Evolutionary conservation across 2,888 invertebrate species (phyloP).

Genomic region (Dicranocentrus wangi): DNA sequence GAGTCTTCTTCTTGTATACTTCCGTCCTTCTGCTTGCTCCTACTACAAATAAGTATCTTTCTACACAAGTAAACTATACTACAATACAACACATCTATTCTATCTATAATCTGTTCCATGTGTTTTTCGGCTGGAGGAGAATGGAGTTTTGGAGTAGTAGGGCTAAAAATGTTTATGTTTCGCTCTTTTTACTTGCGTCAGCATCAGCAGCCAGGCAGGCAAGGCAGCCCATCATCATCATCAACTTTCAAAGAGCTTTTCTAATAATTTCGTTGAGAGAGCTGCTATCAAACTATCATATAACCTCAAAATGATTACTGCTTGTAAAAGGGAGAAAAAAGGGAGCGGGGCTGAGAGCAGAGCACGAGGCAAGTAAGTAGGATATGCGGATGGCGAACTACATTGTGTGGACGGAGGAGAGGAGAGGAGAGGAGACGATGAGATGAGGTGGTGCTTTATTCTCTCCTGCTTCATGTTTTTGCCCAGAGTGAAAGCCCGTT

Average conservation of each 20-base stretch:
- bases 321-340: background rate
- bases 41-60: no score
- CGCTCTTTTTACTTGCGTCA: constrained; percentile 25
- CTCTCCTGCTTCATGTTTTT: background rate
- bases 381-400: background rate
- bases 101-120: background rate
- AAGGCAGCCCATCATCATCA: constrained; percentile 25
- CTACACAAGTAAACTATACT: no score
- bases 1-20: no score
- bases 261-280: constrained; percentile 1
- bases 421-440: no score
- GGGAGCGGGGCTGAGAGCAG: background rate
- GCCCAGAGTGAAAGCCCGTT: background rate
- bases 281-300: constrained; percentile 13
- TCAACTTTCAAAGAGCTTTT: constrained; percentile 33
- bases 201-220: constrained; percentile 1
- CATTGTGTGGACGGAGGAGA: background rate
- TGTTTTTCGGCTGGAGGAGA: background rate
- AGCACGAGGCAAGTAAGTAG: background rate
- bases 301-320: constrained; percentile 16
- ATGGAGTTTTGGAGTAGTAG: background rate
- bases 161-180: background rate
- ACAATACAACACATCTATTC: no score
- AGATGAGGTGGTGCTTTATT: background rate
- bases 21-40: no score